A percentile compares a stretch with the other conserved stretches of the same genome.
phyloP scores from a whole-genome alignment of 1,140 invertebrate species.

The Caenorhabditis briggsae region DNA sequence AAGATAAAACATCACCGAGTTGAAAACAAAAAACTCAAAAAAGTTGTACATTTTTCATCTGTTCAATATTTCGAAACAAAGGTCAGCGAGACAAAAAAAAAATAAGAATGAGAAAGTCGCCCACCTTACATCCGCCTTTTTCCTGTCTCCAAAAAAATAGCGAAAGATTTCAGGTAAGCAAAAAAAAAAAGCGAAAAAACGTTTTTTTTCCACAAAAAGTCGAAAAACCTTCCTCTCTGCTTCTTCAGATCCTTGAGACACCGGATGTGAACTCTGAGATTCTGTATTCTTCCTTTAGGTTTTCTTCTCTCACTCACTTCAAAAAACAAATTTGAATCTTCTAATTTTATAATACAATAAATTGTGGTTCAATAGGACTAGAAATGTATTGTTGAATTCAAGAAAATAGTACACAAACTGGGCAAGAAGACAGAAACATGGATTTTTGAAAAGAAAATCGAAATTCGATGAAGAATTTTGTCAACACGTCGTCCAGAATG shows the following conservation, averaged over 20 bases:
- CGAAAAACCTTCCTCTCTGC: constrained; percentile 7
- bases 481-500: not conserved
- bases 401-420: not conserved
- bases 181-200: not conserved
- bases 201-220: not conserved
- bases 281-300: not conserved
- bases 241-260: no score
- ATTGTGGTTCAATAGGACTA: constrained; percentile 3
- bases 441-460: not conserved
- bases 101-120: not conserved
- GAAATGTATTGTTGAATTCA: not conserved
- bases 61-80: not conserved
- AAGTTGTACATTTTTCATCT: no score
- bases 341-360: not conserved
- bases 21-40: not conserved
- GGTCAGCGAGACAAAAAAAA: not conserved
- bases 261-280: constrained; percentile 44
- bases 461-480: not conserved
- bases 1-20: no score
- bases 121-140: constrained; percentile 18
- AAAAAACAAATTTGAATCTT: not conserved
- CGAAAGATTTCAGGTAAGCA: not conserved
- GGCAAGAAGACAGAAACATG: not conserved
- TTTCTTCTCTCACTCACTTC: no score
- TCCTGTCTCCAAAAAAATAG: not conserved